These are phyloP conservation scores for Hirtodrosophila confusa DNA, from an alignment of 2,888 invertebrate genomes.

Conservation along the genomic window DNA sequence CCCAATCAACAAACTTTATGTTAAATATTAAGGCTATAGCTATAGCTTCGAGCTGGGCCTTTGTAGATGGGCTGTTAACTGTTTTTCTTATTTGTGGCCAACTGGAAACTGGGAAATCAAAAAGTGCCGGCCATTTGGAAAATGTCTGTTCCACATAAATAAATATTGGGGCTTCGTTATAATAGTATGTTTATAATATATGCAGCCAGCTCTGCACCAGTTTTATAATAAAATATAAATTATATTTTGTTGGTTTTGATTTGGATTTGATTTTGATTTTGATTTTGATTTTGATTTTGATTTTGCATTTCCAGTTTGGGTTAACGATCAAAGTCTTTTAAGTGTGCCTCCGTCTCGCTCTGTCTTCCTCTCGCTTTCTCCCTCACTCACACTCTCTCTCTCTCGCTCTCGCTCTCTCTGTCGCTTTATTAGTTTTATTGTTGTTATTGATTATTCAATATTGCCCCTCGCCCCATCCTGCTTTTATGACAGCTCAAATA, in stretches of 20 bases:
- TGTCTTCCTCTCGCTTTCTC: neutral
- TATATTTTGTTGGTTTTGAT: conserved; percentile 37
- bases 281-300: conserved; percentile 42
- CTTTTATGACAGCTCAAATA: conserved; percentile 73
- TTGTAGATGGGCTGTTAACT: conserved; percentile 29
- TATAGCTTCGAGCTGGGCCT: conserved; percentile 20
- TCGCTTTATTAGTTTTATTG: neutral
- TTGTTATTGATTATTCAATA: conserved; percentile 24
- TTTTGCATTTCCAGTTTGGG: conserved; percentile 61
- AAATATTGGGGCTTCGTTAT: conserved; percentile 17
- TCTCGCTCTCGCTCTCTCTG: neutral
- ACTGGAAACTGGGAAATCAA: conserved; percentile 21
- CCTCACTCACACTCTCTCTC: neutral
- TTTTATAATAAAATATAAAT: conserved; percentile 52
- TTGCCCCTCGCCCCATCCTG: neutral
- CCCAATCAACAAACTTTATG: conserved; percentile 18
- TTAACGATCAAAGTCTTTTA: conserved; percentile 19
- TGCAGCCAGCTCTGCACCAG: conserved; percentile 31
- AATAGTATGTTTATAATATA: conserved; percentile 15
- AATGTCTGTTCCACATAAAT: conserved; percentile 20
- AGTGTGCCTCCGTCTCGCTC: conserved; percentile 1
- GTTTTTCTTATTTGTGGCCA: conserved; percentile 9
- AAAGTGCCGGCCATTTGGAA: conserved; percentile 25
- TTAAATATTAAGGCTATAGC: conserved; percentile 17
- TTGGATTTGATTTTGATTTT: neutral